A percentile compares a stretch with the other conserved stretches of the same genome.
Conservation (phyloP, 2,888 invertebrate genomes). For the Pomacea canaliculata region DNA sequence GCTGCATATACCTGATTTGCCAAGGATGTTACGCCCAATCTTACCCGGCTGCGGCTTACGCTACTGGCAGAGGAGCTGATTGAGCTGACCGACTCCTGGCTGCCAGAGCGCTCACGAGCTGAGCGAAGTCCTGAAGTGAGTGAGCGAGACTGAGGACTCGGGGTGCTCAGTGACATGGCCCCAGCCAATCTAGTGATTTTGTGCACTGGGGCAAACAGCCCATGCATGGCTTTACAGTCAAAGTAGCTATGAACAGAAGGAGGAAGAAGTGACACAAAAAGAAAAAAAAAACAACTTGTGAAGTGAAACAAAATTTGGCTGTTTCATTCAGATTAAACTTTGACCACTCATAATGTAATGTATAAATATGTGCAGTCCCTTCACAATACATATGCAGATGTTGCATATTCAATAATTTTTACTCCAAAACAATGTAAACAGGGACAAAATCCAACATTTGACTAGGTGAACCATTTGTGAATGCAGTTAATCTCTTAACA, state of each 20-base stretch:
- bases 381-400: no score
- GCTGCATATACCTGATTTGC: constrained; percentile 65
- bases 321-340: no score
- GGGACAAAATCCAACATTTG: no score
- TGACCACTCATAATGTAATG: no score
- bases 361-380: no score
- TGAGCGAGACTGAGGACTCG: constrained; percentile 47
- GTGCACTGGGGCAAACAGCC: constrained; percentile 91
- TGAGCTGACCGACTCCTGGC: constrained; percentile 87
- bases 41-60: constrained; percentile 77
- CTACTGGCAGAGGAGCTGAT: constrained; percentile 76
- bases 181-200: constrained; percentile 77
- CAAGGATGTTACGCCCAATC: constrained; percentile 81
- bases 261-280: neutral
- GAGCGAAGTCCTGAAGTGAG: constrained; percentile 52
- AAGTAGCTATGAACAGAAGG: constrained; percentile 80
- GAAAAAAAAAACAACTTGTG: neutral
- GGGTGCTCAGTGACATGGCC: constrained; percentile 35
- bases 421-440: no score
- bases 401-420: no score
- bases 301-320: no score
- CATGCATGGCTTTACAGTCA: constrained; percentile 89
- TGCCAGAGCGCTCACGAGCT: constrained; percentile 72
- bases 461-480: no score
- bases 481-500: no score